Evolutionary conservation across 2,113 vertebrate genomes (phyloP), one percentile per base, ranked within the genome.

Genomic region (Caranx ignobilis): DNA sequence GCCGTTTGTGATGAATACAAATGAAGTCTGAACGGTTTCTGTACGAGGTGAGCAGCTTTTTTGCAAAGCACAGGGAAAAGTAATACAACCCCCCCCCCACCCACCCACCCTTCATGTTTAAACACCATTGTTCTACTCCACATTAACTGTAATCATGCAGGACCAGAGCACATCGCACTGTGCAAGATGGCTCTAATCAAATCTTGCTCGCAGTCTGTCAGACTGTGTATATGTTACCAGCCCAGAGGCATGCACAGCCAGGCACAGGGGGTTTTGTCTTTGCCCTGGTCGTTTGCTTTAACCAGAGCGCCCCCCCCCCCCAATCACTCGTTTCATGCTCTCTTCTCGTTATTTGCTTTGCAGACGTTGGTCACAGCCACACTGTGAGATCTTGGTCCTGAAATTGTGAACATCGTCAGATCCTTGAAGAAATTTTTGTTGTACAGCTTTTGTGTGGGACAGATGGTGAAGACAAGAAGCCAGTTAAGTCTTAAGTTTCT

Each of bases 1-100:
- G 75, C 43, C 21, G 74, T 48, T 87, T 64, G 80, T n/a, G 8
- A 50, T 84, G 88, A 88, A 88, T 88, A 86, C 52, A 85, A 82
- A 91, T 82, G 0, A 39, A 26, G 26, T 81, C 64, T 59, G 39
- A 84, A 67, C 60, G 43, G 34, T 52, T 79, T 37, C 32, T 26
- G 35, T 8, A 37, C 56, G 69, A 67, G 15, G 41, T 41, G 54
- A 9, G 34, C 7, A 13, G 26, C n/a, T 66, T 39, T 39, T 32
- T 60, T 62, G 71, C 6, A 39, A 59, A 45, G 67, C 64, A 56
- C 47, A 10, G 70, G 43, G 31, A 45, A 52, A 31, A 34, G 26
- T 1, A 26, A 26, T 26, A 26, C 26, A 39, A 54, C 13, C 26
- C 12, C 6, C 18, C 35, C 12, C 5, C 43, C 43, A n/a, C n/a